A percentile compares a stretch with the other conserved stretches of the same genome.
Conservation (phyloP, 2,797 vertebrate species). For the Hephaestus fuliginosus region DNA sequence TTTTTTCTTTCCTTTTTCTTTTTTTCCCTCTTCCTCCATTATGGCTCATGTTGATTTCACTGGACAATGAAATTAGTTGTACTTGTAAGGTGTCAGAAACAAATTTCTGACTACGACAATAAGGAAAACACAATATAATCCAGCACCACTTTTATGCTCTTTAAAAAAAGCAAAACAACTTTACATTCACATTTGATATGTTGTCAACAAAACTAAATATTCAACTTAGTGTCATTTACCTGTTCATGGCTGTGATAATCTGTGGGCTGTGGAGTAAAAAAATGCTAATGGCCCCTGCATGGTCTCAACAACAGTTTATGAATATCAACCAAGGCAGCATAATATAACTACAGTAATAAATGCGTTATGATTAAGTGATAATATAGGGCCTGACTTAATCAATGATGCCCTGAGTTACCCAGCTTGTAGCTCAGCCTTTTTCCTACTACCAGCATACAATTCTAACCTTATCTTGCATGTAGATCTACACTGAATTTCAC, state of each 20-base stretch:
- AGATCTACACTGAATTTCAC: not conserved
- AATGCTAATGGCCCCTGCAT: not conserved
- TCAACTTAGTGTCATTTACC: not conserved
- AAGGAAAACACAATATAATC: constrained; percentile 12
- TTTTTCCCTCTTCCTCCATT: constrained; percentile 1
- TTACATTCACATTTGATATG: not conserved
- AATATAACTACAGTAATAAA: not conserved
- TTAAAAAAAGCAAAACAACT: not conserved
- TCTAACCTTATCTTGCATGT: not conserved
- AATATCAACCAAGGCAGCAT: not conserved
- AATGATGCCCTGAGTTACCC: no score
- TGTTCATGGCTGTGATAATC: not conserved
- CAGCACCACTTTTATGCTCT: not conserved
- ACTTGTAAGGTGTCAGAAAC: constrained; percentile 1
- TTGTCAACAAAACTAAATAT: not conserved
- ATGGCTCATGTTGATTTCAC: constrained; percentile 35
- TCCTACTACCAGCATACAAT: not conserved
- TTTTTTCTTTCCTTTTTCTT: not conserved
- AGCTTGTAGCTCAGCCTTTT: not conserved
- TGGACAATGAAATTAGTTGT: constrained; percentile 13
- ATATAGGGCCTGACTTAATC: not conserved
- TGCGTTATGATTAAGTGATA: not conserved
- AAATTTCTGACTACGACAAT: constrained; percentile 14
- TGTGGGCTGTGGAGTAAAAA: not conserved
- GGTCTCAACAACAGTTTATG: not conserved